A percentile compares a stretch with the other conserved stretches of the same genome.
phyloP scores from a whole-genome alignment of 2,888 invertebrate genomes.

The Brachyptera putata region DNA sequence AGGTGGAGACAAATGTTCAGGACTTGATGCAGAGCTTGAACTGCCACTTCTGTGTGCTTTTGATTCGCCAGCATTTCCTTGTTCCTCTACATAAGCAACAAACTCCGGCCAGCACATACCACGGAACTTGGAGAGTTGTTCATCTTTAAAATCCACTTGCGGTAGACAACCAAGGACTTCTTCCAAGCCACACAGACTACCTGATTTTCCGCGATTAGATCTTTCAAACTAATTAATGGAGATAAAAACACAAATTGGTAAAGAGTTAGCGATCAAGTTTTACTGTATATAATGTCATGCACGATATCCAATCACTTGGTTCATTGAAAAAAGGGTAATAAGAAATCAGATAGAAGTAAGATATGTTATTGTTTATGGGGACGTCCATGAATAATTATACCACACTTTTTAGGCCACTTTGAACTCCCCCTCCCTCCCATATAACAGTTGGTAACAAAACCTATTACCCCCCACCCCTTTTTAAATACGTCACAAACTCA shows the following conservation, averaged over 20 bases:
- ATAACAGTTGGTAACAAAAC: too few species aligned
- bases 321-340: background rate
- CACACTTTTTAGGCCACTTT: too few species aligned
- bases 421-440: too few species aligned
- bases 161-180: slow-evolving; percentile 49
- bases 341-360: background rate
- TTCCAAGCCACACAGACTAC: slow-evolving; percentile 47
- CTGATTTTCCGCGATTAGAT: slow-evolving; percentile 49
- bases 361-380: too few species aligned
- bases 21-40: slow-evolving; percentile 27
- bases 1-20: slow-evolving; percentile 8
- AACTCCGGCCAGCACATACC: slow-evolving; percentile 47
- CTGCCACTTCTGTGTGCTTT: slow-evolving; percentile 22
- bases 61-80: slow-evolving; percentile 21
- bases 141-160: slow-evolving; percentile 52
- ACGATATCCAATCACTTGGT: background rate
- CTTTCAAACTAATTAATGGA: slow-evolving; percentile 51
- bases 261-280: background rate
- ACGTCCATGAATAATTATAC: too few species aligned
- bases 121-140: slow-evolving; percentile 49
- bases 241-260: slow-evolving; percentile 22
- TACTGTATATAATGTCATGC: background rate
- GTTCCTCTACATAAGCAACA: slow-evolving; percentile 43
- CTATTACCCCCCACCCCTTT: too few species aligned
- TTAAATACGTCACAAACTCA: too few species aligned